A percentile compares a stretch with the other conserved stretches of the same genome.
Conservation (phyloP, 2,888 invertebrate genomes). For the Mechanitis messenoides region DNA sequence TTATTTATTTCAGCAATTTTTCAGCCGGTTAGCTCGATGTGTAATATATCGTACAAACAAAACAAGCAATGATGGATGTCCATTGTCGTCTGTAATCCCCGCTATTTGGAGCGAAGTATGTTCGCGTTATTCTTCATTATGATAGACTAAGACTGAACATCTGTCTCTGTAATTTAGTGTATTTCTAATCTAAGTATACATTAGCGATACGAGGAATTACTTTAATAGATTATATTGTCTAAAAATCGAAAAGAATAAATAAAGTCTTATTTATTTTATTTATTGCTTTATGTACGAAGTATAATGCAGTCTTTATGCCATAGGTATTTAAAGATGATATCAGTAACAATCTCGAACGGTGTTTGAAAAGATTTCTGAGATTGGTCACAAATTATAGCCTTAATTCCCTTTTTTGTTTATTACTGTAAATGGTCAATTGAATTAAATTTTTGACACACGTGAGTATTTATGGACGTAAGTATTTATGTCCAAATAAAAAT, state of each 20-base stretch:
- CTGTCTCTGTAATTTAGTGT: slow-evolving; percentile 7
- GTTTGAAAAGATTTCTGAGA: too few relatives aligned
- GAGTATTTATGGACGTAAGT: too few relatives aligned
- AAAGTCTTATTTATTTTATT: neutral
- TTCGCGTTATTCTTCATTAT: slow-evolving; percentile 6
- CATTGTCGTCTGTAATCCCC: slow-evolving; percentile 5
- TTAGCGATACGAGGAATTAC: neutral
- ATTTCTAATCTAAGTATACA: slow-evolving; percentile 2
- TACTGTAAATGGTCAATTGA: too few relatives aligned
- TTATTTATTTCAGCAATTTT: slow-evolving; percentile 16
- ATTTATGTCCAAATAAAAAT: too few relatives aligned
- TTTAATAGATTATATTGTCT: neutral
- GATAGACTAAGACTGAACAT: slow-evolving; percentile 13
- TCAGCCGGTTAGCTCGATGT: slow-evolving; percentile 9
- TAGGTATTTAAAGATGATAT: too few relatives aligned
- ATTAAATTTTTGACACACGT: too few relatives aligned
- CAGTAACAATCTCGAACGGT: too few relatives aligned
- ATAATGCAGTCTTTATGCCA: too few relatives aligned
- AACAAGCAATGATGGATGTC: slow-evolving; percentile 20
- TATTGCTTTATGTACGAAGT: neutral
- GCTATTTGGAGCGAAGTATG: slow-evolving; percentile 4
- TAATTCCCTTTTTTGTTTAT: too few relatives aligned
- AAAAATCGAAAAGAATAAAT: neutral
- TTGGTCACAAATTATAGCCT: too few relatives aligned
- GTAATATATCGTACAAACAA: slow-evolving; percentile 14